Percentiles rank a stretch among this genome's conserved stretches.
Evolutionary conservation across 2,888 invertebrate species (phyloP).

Genomic region (Microplitis deprimator): DNA sequence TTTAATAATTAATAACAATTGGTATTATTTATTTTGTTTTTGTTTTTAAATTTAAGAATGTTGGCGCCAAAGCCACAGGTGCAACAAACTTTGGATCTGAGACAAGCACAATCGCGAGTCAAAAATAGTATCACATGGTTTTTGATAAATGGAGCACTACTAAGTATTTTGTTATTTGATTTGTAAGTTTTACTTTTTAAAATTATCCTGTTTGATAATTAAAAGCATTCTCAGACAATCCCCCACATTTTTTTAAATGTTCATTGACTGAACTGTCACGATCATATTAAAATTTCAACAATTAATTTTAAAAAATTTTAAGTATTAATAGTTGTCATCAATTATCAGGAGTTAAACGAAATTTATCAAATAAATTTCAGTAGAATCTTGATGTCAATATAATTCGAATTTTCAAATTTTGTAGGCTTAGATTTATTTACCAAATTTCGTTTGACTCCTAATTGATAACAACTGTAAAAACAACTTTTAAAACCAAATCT

Average conservation of each 20-base stretch:
- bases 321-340: no score
- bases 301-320: no score
- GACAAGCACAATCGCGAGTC: conserved; percentile 73
- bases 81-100: conserved; percentile 74
- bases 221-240: neutral
- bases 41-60: conserved; percentile 53
- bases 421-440: no score
- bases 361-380: no score
- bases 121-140: conserved; percentile 76
- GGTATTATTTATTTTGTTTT: neutral
- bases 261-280: no score
- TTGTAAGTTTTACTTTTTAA: conserved; percentile 72
- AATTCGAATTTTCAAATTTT: no score
- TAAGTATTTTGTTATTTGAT: conserved; percentile 75
- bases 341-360: no score
- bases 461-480: no score
- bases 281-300: no score
- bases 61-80: conserved; percentile 72
- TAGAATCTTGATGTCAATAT: no score
- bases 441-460: no score
- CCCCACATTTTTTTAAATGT: neutral
- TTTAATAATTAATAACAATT: conserved; percentile 2
- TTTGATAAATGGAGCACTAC: conserved; percentile 73
- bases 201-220: conserved; percentile 7
- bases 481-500: no score